Evolutionary conservation across 2,888 invertebrate genomes (phyloP).

Genomic region (Piscicola geometra): DNA sequence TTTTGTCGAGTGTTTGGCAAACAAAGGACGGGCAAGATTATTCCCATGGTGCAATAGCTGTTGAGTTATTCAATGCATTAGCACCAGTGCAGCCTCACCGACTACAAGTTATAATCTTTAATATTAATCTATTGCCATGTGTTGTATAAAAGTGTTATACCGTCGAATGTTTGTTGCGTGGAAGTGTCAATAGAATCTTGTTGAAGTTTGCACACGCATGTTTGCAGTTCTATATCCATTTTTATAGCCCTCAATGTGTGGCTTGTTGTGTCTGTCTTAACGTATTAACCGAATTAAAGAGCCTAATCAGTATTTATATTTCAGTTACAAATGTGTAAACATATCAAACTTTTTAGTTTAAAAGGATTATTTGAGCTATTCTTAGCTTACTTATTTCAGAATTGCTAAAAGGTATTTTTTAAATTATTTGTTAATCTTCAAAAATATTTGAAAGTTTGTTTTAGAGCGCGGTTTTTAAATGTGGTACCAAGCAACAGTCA

Average conservation of each 20-base stretch:
- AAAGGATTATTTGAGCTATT: no score
- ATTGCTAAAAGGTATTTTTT: no score
- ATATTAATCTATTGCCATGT: neutral
- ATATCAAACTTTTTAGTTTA: neutral
- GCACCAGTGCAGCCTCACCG: neutral
- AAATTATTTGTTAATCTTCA: neutral
- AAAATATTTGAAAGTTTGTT: neutral
- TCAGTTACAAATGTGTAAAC: neutral
- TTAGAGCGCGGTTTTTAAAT: no score
- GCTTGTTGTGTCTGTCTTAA: no score
- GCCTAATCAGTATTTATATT: no score
- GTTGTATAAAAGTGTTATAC: neutral
- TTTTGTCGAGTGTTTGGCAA: neutral
- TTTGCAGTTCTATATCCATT: neutral
- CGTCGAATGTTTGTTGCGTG: neutral
- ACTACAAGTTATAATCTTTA: neutral
- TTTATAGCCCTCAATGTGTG: neutral
- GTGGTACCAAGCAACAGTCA: no score
- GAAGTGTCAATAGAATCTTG: conserved; percentile 6
- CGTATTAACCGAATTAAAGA: no score
- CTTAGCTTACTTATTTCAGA: no score
- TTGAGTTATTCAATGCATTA: no score
- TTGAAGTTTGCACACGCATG: neutral
- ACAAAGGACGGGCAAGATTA: neutral
- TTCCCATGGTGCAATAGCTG: conserved; percentile 3